phyloP scores from a whole-genome alignment of 1,140 invertebrate genomes.

The Magallana gigas region DNA sequence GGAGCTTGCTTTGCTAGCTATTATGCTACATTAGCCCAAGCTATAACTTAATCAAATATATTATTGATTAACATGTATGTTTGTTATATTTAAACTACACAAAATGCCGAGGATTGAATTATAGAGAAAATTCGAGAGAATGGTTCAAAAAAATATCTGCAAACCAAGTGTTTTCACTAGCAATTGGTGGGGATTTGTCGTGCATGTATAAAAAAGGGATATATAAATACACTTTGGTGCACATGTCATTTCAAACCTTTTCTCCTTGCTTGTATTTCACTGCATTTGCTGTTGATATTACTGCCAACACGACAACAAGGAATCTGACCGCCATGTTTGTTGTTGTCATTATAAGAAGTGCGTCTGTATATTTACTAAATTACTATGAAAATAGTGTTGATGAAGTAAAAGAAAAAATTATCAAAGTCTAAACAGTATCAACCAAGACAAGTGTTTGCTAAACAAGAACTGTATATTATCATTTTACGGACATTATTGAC shows the following conservation, averaged over 20 bases:
- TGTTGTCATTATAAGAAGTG: neutral
- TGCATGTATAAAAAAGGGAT: neutral
- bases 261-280: conserved; percentile 63
- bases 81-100: too few species aligned
- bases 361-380: neutral
- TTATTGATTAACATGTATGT: too few species aligned
- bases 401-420: neutral
- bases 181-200: neutral
- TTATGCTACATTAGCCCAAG: too few species aligned
- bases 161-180: too few species aligned
- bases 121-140: conserved; percentile 17
- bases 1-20: too few species aligned
- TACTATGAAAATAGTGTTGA: neutral
- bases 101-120: neutral
- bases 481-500: neutral
- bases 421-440: neutral
- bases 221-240: neutral
- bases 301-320: conserved; percentile 68
- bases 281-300: conserved; percentile 37
- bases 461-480: neutral
- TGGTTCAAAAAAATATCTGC: too few species aligned
- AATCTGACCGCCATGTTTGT: conserved; percentile 64
- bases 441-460: too few species aligned
- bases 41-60: too few species aligned
- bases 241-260: conserved; percentile 61